Conservation (phyloP, 2,113 vertebrate species). For the Mystacornis crossleyi region DNA sequence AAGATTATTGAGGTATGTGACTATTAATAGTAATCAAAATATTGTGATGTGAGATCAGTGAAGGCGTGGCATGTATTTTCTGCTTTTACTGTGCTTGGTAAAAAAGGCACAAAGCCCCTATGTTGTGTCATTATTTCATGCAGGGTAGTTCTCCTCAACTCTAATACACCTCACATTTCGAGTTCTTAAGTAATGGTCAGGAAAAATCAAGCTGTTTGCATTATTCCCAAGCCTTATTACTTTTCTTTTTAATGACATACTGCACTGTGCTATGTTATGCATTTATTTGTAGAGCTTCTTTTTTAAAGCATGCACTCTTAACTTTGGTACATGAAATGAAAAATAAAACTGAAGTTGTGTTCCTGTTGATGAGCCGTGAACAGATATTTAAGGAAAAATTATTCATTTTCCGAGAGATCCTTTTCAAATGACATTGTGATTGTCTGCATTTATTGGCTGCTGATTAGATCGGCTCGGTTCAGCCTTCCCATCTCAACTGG, state of each 20-base stretch:
- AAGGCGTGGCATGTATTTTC: neutral
- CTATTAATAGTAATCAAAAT: conserved; percentile 3
- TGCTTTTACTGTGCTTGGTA: neutral
- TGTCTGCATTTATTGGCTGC: neutral
- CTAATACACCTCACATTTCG: conserved; percentile 45
- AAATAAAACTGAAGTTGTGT: conserved; percentile 9
- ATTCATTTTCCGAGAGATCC: neutral
- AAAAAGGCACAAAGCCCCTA: conserved; percentile 36
- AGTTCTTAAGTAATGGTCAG: conserved; percentile 61
- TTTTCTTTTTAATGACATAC: conserved; percentile 32
- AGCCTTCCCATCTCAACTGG: neutral
- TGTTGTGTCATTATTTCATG: neutral
- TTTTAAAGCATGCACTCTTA: neutral
- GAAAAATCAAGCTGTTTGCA: conserved; percentile 54
- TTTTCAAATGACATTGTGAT: neutral
- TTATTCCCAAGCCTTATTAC: conserved; percentile 41
- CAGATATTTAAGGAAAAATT: neutral
- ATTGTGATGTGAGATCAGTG: neutral
- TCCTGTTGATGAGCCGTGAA: conserved; percentile 14
- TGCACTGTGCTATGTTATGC: neutral
- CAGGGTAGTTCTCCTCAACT: conserved; percentile 45
- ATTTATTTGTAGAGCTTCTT: conserved; percentile 22
- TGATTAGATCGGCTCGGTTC: neutral
- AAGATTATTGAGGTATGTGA: neutral
- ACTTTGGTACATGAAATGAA: conserved; percentile 23